Conservation (phyloP, 1,140 invertebrate species). For the Meloidogyne floridensis region DNA sequence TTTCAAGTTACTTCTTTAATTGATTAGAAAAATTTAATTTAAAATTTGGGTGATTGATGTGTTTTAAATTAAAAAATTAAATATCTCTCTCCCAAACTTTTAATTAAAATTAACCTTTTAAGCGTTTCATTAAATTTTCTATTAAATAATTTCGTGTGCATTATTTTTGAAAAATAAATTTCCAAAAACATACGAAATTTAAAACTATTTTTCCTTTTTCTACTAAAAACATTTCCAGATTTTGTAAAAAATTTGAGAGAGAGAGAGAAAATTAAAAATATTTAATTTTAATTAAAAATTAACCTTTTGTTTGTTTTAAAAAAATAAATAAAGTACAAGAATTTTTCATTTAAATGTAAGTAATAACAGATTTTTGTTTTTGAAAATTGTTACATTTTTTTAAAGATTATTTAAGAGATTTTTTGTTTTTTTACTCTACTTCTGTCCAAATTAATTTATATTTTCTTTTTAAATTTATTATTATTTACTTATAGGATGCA, state of each 20-base stretch:
- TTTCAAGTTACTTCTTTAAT: not conserved
- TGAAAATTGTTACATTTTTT: not conserved
- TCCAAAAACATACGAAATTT: not conserved
- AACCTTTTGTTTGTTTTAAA: slow-evolving; percentile 1
- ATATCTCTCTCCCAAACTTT: too few species aligned
- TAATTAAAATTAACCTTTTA: not conserved
- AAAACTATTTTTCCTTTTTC: not conserved
- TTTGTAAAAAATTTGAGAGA: not conserved
- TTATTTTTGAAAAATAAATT: not conserved
- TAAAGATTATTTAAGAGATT: too few species aligned
- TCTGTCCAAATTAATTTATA: too few species aligned
- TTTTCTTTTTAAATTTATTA: too few species aligned
- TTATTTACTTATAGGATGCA: too few species aligned
- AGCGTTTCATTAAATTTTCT: not conserved
- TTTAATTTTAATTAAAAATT: not conserved
- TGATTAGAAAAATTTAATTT: not conserved
- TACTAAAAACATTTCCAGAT: not conserved
- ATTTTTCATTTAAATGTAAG: not conserved
- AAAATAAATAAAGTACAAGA: not conserved
- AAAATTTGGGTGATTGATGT: not conserved
- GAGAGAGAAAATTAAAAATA: not conserved
- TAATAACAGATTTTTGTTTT: not conserved
- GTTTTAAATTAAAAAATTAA: too few species aligned
- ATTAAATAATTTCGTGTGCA: not conserved
- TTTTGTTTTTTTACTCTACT: too few species aligned